phyloP scores from a whole-genome alignment of 2,888 invertebrate species.

The Dorcus hopei region DNA sequence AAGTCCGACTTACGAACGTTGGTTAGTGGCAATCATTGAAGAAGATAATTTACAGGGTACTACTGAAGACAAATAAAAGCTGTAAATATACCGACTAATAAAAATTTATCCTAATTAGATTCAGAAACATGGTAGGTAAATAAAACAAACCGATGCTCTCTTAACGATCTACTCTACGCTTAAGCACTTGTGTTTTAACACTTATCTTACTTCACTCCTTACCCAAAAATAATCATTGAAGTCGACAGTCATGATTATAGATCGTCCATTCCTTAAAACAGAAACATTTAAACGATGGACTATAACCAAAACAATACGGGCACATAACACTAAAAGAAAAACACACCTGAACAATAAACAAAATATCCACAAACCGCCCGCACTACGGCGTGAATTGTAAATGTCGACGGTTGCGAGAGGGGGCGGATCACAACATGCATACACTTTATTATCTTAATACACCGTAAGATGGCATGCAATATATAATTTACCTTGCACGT shows the following conservation, averaged over 20 bases:
- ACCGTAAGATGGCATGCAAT: slow-evolving; percentile 2
- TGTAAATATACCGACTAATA: too few relatives aligned
- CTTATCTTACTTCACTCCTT: slow-evolving; percentile 26
- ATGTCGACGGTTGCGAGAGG: slow-evolving; percentile 18
- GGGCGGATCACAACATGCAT: slow-evolving; percentile 18
- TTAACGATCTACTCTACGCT: too few relatives aligned
- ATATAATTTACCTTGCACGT: neutral
- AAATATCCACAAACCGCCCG: slow-evolving; percentile 6
- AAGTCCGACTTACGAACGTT: neutral
- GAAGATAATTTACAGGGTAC: neutral
- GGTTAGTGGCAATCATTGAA: neutral
- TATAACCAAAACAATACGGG: slow-evolving; percentile 4
- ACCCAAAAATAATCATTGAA: slow-evolving; percentile 52
- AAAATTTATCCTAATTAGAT: neutral
- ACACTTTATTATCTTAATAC: neutral
- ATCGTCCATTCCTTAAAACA: slow-evolving; percentile 12
- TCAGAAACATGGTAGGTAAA: neutral
- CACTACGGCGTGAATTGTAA: slow-evolving; percentile 13
- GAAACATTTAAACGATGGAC: slow-evolving; percentile 8
- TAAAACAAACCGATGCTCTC: neutral
- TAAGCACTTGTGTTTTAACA: too few relatives aligned
- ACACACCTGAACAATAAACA: slow-evolving; percentile 13
- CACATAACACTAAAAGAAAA: slow-evolving; percentile 10
- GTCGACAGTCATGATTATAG: slow-evolving; percentile 47
- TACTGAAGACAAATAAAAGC: too few relatives aligned